Evolutionary conservation across 2,888 invertebrate species (phyloP).

Genomic region (Pristionchus mayeri): DNA sequence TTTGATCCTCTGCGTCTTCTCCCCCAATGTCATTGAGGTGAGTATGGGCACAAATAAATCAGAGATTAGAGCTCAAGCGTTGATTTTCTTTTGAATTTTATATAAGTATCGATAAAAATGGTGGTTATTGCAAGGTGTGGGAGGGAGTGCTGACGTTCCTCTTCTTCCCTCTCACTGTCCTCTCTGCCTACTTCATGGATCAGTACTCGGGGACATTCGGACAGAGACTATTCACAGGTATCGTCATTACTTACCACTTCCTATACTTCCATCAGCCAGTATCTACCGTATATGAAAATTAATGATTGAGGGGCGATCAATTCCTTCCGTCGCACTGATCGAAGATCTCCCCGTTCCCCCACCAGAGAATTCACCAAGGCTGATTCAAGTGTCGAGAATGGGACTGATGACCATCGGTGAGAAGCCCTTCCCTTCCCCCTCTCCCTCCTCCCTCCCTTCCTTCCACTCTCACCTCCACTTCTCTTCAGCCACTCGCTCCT

Average conservation of each 20-base stretch:
- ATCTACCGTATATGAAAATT: too few species aligned
- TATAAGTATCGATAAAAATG: background rate
- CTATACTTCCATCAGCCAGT: too few species aligned
- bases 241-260: background rate
- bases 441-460: background rate
- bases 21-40: conserved; percentile 72
- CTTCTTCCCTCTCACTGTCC: conserved; percentile 95
- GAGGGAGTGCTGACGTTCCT: conserved; percentile 87
- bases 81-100: too few species aligned
- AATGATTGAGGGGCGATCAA: background rate
- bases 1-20: conserved; percentile 88
- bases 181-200: conserved; percentile 96
- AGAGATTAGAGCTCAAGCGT: too few species aligned
- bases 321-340: conserved; percentile 51
- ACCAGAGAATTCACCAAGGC: conserved; percentile 47
- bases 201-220: conserved; percentile 77
- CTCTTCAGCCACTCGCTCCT: conserved; percentile 42
- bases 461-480: too few species aligned
- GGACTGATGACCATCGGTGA: conserved; percentile 52
- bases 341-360: conserved; percentile 31
- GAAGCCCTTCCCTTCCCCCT: background rate
- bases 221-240: conserved; percentile 62
- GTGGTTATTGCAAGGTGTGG: conserved; percentile 62
- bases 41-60: background rate
- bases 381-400: conserved; percentile 53